A percentile compares a stretch with the other conserved stretches of the same genome.
Evolutionary conservation across 1,140 invertebrate species (phyloP).

Genomic region (Zaprionus capensis): DNA sequence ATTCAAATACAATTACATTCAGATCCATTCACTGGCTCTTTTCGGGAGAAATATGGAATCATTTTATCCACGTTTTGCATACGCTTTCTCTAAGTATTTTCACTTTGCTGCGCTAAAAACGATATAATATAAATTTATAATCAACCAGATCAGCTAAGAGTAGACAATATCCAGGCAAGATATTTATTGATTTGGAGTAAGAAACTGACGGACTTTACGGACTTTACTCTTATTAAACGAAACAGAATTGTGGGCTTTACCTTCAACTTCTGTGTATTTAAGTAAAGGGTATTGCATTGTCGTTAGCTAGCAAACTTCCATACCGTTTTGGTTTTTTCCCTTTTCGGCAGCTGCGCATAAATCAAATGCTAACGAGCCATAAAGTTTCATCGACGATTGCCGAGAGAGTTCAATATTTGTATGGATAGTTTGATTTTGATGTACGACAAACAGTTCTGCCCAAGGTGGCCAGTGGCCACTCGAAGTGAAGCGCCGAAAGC

Average conservation of each 20-base stretch:
- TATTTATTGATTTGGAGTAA: no score
- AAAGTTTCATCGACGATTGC: slow-evolving; percentile 72
- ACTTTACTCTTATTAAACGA: no score
- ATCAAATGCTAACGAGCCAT: slow-evolving; percentile 74
- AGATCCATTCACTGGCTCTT: slow-evolving; percentile 36
- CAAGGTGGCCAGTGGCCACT: slow-evolving; percentile 54
- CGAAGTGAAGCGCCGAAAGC: slow-evolving; percentile 6
- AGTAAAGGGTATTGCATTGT: not conserved
- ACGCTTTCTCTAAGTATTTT: not conserved
- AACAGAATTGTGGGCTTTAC: no score
- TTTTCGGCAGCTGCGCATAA: slow-evolving; percentile 53
- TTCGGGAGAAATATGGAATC: slow-evolving; percentile 39
- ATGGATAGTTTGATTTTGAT: slow-evolving; percentile 75
- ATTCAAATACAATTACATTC: slow-evolving; percentile 78
- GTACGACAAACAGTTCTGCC: slow-evolving; percentile 71
- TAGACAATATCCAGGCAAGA: no score
- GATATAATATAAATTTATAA: no score
- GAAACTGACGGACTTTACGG: no score
- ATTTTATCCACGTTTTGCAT: slow-evolving; percentile 21
- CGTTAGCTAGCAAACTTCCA: not conserved
- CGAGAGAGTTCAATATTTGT: slow-evolving; percentile 66
- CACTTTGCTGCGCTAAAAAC: not conserved
- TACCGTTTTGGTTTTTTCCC: not conserved
- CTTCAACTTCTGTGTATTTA: no score
- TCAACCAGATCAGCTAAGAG: no score